These are phyloP conservation scores for Corythoichthys haematopterus DNA, from an alignment of 2,113 vertebrate species.

Conservation along the genomic window DNA sequence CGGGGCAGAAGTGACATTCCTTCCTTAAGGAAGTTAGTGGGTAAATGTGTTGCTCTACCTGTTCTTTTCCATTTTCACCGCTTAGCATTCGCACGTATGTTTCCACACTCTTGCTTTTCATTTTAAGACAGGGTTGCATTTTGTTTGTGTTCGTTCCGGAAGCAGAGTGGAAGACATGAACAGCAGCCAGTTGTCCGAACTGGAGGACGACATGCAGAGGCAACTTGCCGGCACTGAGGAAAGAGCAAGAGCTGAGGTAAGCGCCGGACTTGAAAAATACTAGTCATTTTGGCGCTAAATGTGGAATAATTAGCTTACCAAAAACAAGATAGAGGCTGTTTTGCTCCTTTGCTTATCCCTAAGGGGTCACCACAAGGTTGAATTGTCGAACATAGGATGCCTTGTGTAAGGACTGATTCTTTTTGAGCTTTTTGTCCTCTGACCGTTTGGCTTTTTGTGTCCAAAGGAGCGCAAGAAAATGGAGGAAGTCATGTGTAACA, in stretches of 20 bases:
- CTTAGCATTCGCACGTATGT: background rate
- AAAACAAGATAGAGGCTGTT: too few relatives aligned
- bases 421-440: constrained; percentile 28
- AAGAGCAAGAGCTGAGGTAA: constrained; percentile 66
- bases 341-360: too few relatives aligned
- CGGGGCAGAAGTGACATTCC: constrained; percentile 37
- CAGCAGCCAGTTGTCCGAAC: constrained; percentile 60
- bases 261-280: too few relatives aligned
- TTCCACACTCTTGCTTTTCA: background rate
- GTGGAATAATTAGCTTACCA: too few relatives aligned
- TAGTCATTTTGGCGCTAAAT: too few relatives aligned
- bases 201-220: constrained; percentile 73
- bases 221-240: constrained; percentile 62
- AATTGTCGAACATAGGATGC: constrained; percentile 36
- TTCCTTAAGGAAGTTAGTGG: constrained; percentile 53
- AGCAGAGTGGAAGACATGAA: constrained; percentile 70
- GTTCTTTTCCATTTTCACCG: background rate
- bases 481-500: constrained; percentile 49
- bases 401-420: constrained; percentile 41
- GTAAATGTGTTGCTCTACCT: constrained; percentile 14
- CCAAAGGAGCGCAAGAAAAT: constrained; percentile 69
- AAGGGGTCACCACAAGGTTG: too few relatives aligned
- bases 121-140: background rate
- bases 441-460: constrained; percentile 48
- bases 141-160: constrained; percentile 5